Percentiles rank a stretch among this genome's conserved stretches.
phyloP scores from a whole-genome alignment of 2,797 vertebrate species.

The Poeciliopsis gracilis region DNA sequence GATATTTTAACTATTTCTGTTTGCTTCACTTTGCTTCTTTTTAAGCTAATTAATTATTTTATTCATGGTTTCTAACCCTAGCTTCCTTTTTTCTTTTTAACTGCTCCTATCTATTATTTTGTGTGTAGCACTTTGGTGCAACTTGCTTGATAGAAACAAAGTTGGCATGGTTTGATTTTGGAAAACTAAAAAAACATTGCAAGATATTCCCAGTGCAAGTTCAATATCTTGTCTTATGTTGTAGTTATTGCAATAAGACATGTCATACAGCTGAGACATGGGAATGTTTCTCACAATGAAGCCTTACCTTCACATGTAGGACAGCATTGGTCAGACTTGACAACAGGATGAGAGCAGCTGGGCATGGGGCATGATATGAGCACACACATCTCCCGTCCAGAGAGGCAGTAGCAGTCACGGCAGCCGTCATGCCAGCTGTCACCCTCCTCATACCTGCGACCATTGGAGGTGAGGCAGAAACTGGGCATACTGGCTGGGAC shows the following conservation, averaged over 20 bases:
- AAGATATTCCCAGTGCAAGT: not conserved
- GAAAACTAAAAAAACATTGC: not conserved
- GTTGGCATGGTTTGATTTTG: not conserved
- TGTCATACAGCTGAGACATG: not conserved
- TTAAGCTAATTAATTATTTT: too few relatives aligned
- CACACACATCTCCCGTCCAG: conserved; percentile 85
- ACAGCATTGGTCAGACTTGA: conserved; percentile 82
- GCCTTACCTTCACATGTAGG: conserved; percentile 83
- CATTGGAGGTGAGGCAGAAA: conserved; percentile 79
- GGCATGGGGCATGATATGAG: conserved; percentile 84
- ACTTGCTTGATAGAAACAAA: not conserved
- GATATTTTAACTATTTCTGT: too few relatives aligned
- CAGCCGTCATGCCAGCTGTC: conserved; percentile 85
- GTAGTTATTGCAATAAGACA: not conserved
- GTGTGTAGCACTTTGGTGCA: not conserved
- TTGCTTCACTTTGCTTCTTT: too few relatives aligned
- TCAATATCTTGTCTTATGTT: not conserved
- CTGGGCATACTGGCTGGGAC: conserved; percentile 42
- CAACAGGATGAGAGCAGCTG: conserved; percentile 78
- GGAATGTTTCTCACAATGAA: not conserved
- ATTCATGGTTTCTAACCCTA: too few relatives aligned
- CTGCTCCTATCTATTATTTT: too few relatives aligned
- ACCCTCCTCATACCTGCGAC: conserved; percentile 78
- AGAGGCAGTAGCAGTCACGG: conserved; percentile 84
- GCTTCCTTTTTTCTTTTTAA: too few relatives aligned